Evolutionary conservation across 2,888 invertebrate species (phyloP).

Genomic region (Steinernema carpocapsae): DNA sequence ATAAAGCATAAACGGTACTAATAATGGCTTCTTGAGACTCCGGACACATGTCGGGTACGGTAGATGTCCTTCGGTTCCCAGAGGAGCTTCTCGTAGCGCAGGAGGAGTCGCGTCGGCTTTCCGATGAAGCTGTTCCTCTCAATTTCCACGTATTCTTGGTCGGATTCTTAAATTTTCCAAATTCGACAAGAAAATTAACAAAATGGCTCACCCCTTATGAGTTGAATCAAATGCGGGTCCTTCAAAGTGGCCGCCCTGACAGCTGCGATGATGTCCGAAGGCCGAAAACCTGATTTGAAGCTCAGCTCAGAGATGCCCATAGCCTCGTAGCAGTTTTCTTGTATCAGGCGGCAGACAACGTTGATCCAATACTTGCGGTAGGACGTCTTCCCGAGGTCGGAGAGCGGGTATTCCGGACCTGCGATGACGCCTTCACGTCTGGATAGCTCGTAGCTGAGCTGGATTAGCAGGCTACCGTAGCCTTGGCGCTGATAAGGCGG

Average conservation of each 20-base stretch:
- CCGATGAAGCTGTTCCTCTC: not conserved
- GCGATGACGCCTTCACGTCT: not conserved
- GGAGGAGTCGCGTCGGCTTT: not conserved
- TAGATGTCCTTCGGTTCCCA: too few relatives aligned
- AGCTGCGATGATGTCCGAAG: not conserved
- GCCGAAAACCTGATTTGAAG: not conserved
- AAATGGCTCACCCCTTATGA: not conserved
- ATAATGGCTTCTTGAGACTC: too few relatives aligned
- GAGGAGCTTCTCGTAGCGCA: not conserved
- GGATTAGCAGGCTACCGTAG: conserved; percentile 91
- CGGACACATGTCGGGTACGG: too few relatives aligned
- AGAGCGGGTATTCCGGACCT: not conserved
- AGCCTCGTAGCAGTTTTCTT: not conserved
- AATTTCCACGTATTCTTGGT: not conserved
- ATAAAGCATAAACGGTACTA: too few relatives aligned
- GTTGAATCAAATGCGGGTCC: not conserved
- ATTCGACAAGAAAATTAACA: not conserved
- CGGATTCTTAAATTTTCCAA: not conserved
- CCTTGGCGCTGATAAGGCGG: conserved; percentile 97
- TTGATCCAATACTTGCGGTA: conserved; percentile 8
- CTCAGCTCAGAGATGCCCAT: not conserved
- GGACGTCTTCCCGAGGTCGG: not conserved
- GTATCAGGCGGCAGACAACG: not conserved
- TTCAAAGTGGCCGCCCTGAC: not conserved
- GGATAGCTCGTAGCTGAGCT: conserved; percentile 73